These are phyloP conservation scores for Tetrax tetrax DNA, from an alignment of 2,113 vertebrate species.

Conservation along the genomic window DNA sequence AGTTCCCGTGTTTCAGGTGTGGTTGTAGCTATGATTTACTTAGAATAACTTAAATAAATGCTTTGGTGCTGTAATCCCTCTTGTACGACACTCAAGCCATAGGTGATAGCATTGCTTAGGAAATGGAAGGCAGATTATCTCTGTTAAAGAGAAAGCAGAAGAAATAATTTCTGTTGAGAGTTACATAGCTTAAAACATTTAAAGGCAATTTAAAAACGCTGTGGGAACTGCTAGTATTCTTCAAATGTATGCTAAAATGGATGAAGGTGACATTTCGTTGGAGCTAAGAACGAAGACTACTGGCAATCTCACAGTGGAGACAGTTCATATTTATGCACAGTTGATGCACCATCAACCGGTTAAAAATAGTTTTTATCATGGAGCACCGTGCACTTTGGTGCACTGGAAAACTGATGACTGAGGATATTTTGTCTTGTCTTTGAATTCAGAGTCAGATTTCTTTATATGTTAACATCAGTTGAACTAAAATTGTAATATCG, in stretches of 20 bases:
- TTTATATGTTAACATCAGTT: neutral
- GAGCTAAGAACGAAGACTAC: neutral
- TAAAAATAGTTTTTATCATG: neutral
- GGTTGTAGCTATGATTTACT: neutral
- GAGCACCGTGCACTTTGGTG: neutral
- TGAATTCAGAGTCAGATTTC: neutral
- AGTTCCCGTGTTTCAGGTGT: neutral
- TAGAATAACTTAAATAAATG: neutral
- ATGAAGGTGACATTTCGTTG: conserved; percentile 37
- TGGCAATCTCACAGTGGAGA: neutral
- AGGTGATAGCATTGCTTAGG: neutral
- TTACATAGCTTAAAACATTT: neutral
- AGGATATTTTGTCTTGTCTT: neutral
- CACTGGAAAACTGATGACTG: neutral
- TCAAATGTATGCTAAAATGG: neutral
- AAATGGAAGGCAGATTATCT: neutral
- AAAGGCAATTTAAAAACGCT: neutral
- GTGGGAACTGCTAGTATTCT: neutral
- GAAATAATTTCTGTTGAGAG: neutral
- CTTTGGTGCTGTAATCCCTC: neutral
- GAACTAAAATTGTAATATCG: neutral
- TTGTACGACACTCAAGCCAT: neutral
- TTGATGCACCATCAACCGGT: neutral
- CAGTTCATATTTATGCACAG: neutral
- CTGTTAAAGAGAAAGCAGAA: neutral